Conservation (phyloP, 2,113 vertebrate genomes). For the Neodon shergylaensis region DNA sequence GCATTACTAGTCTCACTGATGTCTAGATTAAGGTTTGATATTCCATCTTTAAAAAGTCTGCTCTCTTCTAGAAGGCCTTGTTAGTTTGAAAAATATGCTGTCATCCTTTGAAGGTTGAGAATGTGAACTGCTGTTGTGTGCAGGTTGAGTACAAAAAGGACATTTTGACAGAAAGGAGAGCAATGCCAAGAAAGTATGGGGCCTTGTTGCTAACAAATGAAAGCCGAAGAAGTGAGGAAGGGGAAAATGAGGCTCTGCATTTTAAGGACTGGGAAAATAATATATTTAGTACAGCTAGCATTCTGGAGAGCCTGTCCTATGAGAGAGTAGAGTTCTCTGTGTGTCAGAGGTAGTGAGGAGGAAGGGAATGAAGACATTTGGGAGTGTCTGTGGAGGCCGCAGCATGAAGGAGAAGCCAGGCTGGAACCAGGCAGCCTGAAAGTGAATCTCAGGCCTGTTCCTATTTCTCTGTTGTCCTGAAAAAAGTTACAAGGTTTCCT, state of each 20-base stretch:
- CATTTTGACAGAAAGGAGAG: background rate
- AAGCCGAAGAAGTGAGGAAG: background rate
- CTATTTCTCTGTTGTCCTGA: background rate
- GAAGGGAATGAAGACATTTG: background rate
- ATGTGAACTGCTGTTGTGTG: background rate
- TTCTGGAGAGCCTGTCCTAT: background rate
- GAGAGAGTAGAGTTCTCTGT: background rate
- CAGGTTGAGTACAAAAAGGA: background rate
- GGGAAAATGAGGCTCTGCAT: background rate
- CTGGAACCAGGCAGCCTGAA: background rate
- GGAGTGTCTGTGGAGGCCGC: background rate
- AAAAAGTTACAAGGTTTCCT: background rate
- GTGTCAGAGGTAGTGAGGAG: background rate
- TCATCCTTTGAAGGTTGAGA: background rate
- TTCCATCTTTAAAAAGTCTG: conserved; percentile 24
- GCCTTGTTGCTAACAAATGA: background rate
- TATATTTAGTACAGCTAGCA: too few relatives aligned
- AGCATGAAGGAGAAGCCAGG: background rate
- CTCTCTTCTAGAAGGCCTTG: background rate
- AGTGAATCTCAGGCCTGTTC: background rate
- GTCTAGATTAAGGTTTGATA: background rate
- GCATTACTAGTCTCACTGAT: background rate
- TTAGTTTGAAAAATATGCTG: background rate
- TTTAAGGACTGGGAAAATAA: background rate
- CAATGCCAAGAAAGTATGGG: rapidly evolving